These are phyloP conservation scores for Oreortyx pictus DNA, from an alignment of 2,797 vertebrate species.

Conservation along the genomic window DNA sequence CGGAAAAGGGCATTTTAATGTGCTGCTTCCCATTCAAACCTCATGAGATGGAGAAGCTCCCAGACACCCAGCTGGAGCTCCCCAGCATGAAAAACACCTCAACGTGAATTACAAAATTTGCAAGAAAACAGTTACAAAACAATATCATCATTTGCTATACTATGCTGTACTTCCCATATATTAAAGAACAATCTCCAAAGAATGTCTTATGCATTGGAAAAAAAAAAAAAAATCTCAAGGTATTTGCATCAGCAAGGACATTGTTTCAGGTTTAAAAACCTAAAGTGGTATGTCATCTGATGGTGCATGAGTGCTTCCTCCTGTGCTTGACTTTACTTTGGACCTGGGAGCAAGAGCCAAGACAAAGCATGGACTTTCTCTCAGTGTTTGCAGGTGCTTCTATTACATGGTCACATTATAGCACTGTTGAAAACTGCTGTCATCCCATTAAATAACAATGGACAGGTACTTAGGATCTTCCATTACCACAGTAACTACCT, in stretches of 20 bases:
- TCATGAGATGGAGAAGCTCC: neutral
- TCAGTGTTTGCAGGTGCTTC: fast-evolving
- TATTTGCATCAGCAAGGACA: neutral
- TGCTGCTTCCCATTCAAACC: neutral
- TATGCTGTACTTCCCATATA: neutral
- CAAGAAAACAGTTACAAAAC: neutral
- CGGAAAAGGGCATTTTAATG: neutral
- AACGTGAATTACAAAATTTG: neutral
- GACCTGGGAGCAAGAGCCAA: neutral
- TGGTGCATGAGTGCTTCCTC: no score
- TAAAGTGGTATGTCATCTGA: neutral
- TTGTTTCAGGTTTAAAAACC: neutral
- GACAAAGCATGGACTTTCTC: neutral
- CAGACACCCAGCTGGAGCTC: neutral
- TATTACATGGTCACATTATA: fast-evolving
- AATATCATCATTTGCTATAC: neutral
- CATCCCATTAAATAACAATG: neutral
- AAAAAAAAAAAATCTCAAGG: neutral
- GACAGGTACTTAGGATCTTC: neutral
- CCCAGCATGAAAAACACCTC: neutral
- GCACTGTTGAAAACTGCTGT: neutral
- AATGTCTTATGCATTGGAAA: neutral
- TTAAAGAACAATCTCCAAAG: neutral
- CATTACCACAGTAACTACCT: neutral
- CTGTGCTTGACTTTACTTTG: neutral